Conservation (phyloP, 1,140 invertebrate genomes). For the Samia ricini region DNA sequence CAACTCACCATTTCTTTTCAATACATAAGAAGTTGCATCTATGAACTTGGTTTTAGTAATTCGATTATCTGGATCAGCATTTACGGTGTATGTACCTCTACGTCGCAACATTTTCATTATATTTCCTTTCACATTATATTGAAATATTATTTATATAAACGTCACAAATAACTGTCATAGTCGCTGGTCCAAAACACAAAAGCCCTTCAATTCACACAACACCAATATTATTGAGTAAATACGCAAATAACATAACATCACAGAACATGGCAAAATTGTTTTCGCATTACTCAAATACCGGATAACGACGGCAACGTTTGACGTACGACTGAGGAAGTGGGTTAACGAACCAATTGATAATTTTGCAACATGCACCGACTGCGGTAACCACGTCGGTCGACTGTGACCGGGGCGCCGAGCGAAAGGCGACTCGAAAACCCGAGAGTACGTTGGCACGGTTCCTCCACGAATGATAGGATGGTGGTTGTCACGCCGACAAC, state of each 20-base stretch:
- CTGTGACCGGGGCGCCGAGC: constrained; percentile 50
- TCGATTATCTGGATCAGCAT: constrained; percentile 45
- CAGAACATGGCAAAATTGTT: constrained; percentile 27
- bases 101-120: constrained; percentile 52
- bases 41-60: constrained; percentile 35
- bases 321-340: constrained; percentile 39
- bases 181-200: constrained; percentile 11
- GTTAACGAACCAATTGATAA: constrained; percentile 55
- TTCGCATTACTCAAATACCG: constrained; percentile 34
- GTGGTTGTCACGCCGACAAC: constrained; percentile 45
- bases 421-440: constrained; percentile 65
- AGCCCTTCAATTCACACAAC: constrained; percentile 1
- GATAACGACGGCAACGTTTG: constrained; percentile 25
- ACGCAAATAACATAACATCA: background rate
- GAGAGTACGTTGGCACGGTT: constrained; percentile 63
- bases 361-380: constrained; percentile 51
- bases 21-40: constrained; percentile 30
- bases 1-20: constrained; percentile 47
- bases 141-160: constrained; percentile 7
- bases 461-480: constrained; percentile 64
- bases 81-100: constrained; percentile 65
- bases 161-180: constrained; percentile 19
- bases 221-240: background rate
- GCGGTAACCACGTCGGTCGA: constrained; percentile 38
- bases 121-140: constrained; percentile 21